Conservation (phyloP, 92 coral and sea anemone genomes). For the Metridium senile region DNA sequence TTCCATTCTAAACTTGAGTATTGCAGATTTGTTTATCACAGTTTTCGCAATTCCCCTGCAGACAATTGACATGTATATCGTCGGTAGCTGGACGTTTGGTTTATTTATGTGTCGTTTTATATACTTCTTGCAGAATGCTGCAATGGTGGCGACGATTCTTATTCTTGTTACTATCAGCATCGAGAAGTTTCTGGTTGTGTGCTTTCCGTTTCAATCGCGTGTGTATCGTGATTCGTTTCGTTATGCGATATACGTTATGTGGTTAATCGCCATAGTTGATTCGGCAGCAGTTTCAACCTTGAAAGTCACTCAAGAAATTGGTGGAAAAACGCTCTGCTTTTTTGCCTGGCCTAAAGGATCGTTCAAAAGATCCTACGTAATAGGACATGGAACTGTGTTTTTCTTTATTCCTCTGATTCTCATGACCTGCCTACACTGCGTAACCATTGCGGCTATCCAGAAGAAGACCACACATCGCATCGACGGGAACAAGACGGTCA, state of each 20-base stretch:
- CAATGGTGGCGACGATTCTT: constrained; percentile 55
- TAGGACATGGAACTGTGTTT: constrained; percentile 47
- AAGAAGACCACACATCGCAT: constrained; percentile 27
- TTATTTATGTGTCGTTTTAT: constrained; percentile 58
- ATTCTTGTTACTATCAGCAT: constrained; percentile 66
- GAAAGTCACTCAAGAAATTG: constrained; percentile 13
- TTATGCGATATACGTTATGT: constrained; percentile 53
- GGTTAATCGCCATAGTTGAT: constrained; percentile 64
- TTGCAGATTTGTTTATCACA: constrained; percentile 73
- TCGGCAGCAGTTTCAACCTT: constrained; percentile 45
- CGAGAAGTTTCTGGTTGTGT: constrained; percentile 73
- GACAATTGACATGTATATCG: constrained; percentile 54
- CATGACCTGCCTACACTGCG: constrained; percentile 65
- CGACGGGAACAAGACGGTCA: constrained; percentile 6
- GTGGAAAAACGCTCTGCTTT: constrained; percentile 44
- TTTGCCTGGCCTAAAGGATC: constrained; percentile 56
- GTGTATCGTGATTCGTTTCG: constrained; percentile 62
- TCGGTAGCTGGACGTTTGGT: constrained; percentile 66
- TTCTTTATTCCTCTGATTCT: constrained; percentile 64
- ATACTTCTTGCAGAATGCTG: constrained; percentile 52
- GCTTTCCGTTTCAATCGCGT: constrained; percentile 75
- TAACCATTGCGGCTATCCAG: constrained; percentile 61
- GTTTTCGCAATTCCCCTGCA: constrained; percentile 66
- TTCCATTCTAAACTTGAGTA: constrained; percentile 65
- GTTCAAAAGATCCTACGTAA: constrained; percentile 37